Base-by-base conservation (phyloP, 1,140 invertebrate species). In the Melanaphis sacchari region DNA sequence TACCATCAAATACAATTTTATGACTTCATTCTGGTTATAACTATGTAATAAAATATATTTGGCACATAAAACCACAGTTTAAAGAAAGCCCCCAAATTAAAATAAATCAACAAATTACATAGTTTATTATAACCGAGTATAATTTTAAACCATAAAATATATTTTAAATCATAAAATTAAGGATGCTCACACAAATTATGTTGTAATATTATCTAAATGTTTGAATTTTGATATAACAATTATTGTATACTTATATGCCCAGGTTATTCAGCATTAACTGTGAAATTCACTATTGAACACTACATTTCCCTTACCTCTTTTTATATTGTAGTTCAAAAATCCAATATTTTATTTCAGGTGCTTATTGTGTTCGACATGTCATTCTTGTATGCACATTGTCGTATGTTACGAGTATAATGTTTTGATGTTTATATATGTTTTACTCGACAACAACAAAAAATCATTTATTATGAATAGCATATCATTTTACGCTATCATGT, bases 1-100 rank as follows among this genome's bases (percentile, higher is more conserved):
- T 90, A 90, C 54, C 24, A 52, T 90, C 26, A 66, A 40, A 90
- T 66, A 66, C 38, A 41, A 66, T 66, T 90, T 90, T 90, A 90
- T n/a, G 54, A 66, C 89, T 66, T 59, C 49, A 90, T 66, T 59
- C 89, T 15, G 54, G 21, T 90, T 54, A 66, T 90, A 59, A 59
- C 38, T 66, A 90, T 59, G 54, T 41, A 41, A 90, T 66, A 59
- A 90, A 90, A 66, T 90, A 40, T 66, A 41, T 90, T 90, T 40
- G 40, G 36, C 36, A 43, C 38, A 66, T 54, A 26, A 90, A 90
- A 66, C 11, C 15, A 41, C 38, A 26, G 41, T 90, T 90, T 66
- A n/a, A 66, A 66, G 52, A 66, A 66, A 59, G n/a, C 54, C 54
- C 18, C 41, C 24, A 66, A 90, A 66, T 90, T 66, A 66, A 90